Evolutionary conservation across 2,888 invertebrate species (phyloP).

Genomic region (Buathra laborator): DNA sequence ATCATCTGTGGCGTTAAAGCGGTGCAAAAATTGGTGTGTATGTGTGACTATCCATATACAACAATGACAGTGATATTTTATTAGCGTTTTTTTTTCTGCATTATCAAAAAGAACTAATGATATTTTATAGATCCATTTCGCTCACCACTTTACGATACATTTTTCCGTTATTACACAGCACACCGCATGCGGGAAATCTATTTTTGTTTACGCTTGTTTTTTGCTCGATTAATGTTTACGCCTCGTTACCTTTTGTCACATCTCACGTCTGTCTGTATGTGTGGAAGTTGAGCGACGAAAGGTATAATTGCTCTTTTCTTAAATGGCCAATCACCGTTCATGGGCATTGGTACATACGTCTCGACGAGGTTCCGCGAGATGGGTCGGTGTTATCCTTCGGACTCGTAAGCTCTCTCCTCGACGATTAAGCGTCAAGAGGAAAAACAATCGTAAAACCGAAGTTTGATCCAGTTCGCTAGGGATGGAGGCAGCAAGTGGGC

Average conservation of each 20-base stretch:
- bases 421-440: constrained; percentile 55
- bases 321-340: neutral
- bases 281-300: neutral
- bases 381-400: neutral
- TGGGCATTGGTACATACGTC: neutral
- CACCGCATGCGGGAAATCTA: neutral
- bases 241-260: neutral
- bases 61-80: no score
- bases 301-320: neutral
- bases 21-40: no score
- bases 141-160: neutral
- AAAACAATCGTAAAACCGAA: constrained; percentile 54
- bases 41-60: no score
- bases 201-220: neutral
- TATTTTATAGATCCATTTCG: no score
- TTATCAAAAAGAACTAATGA: no score
- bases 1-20: no score
- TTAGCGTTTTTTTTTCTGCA: no score
- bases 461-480: no score
- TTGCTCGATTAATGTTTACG: neutral
- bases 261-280: neutral
- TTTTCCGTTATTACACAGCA: neutral
- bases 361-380: neutral
- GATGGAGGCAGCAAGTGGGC: neutral
- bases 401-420: neutral